Evolutionary conservation across 1,140 invertebrate species (phyloP).

Genomic region (Choristoneura fumiferana): DNA sequence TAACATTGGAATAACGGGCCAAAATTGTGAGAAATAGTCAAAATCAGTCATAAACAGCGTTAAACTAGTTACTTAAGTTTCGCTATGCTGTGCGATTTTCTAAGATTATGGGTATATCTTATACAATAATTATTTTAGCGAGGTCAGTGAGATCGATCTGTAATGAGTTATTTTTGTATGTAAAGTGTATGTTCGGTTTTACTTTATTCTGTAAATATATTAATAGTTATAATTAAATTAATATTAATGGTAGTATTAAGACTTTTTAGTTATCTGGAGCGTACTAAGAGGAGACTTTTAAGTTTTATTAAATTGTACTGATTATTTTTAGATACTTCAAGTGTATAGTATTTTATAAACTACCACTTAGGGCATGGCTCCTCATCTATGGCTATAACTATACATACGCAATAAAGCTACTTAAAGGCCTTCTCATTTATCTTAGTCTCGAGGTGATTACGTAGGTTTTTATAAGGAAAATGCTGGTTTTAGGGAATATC

Average conservation of each 20-base stretch:
- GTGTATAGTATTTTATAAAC: slow-evolving; percentile 66
- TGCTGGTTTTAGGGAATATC: too few species aligned
- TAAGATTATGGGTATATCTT: slow-evolving; percentile 18
- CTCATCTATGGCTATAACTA: slow-evolving; percentile 58
- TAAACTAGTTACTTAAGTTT: slow-evolving; percentile 20
- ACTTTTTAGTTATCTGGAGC: slow-evolving; percentile 44
- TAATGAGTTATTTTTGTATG: slow-evolving; percentile 37
- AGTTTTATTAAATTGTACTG: slow-evolving; percentile 73
- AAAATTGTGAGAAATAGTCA: slow-evolving; percentile 70
- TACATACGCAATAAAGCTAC: slow-evolving; percentile 18
- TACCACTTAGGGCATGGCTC: slow-evolving; percentile 52
- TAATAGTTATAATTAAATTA: slow-evolving; percentile 50
- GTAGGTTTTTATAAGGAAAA: too few species aligned
- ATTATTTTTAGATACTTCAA: slow-evolving; percentile 70
- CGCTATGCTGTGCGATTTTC: slow-evolving; percentile 7
- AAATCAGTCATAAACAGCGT: slow-evolving; percentile 58
- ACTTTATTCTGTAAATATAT: slow-evolving; percentile 40
- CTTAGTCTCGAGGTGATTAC: background rate
- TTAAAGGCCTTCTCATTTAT: background rate
- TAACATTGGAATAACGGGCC: slow-evolving; percentile 63
- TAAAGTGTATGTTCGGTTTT: slow-evolving; percentile 38
- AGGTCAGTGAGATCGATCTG: slow-evolving; percentile 37
- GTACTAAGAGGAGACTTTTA: slow-evolving; percentile 52
- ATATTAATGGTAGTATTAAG: slow-evolving; percentile 42
- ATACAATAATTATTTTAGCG: slow-evolving; percentile 33